These are phyloP conservation scores for Barypeithes pellucidus DNA, from an alignment of 2,888 invertebrate species.

Conservation along the genomic window DNA sequence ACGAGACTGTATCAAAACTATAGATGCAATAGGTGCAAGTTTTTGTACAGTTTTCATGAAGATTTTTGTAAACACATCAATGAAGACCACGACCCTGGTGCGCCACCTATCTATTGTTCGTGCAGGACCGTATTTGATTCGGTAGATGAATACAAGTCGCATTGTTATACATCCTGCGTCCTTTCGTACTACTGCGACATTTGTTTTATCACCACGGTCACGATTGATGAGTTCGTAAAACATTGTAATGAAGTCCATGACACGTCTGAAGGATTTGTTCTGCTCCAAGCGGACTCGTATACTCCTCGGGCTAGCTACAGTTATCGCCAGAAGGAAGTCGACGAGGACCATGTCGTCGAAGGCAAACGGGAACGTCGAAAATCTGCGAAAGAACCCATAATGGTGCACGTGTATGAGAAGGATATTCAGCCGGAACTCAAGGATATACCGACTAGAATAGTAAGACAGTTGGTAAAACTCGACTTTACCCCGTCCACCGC, in stretches of 20 bases:
- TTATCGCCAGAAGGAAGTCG: conserved; percentile 32
- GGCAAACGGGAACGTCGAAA: conserved; percentile 53
- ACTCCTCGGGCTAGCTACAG: conserved; percentile 42
- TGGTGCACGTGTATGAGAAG: conserved; percentile 40
- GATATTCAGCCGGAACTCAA: conserved; percentile 40
- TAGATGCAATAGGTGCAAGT: conserved; percentile 66
- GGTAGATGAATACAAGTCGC: conserved; percentile 66
- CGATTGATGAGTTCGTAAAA: conserved; percentile 64
- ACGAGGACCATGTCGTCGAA: conserved; percentile 42
- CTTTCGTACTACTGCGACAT: conserved; percentile 68
- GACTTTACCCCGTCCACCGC: conserved; percentile 58
- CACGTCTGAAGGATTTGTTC: conserved; percentile 63
- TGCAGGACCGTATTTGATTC: conserved; percentile 63
- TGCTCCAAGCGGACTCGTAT: conserved; percentile 64
- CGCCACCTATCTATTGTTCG: conserved; percentile 61
- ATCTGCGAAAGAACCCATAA: conserved; percentile 41
- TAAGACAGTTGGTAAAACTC: conserved; percentile 69
- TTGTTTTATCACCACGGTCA: conserved; percentile 64
- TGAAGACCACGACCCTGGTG: conserved; percentile 62
- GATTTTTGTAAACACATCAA: conserved; percentile 67
- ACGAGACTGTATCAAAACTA: conserved; percentile 67
- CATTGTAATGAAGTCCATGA: conserved; percentile 66
- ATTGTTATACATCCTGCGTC: conserved; percentile 65
- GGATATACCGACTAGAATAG: conserved; percentile 56
- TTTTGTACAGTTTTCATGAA: conserved; percentile 66